phyloP scores from a whole-genome alignment of 2,797 vertebrate species.

The Denticeps clupeoides region DNA sequence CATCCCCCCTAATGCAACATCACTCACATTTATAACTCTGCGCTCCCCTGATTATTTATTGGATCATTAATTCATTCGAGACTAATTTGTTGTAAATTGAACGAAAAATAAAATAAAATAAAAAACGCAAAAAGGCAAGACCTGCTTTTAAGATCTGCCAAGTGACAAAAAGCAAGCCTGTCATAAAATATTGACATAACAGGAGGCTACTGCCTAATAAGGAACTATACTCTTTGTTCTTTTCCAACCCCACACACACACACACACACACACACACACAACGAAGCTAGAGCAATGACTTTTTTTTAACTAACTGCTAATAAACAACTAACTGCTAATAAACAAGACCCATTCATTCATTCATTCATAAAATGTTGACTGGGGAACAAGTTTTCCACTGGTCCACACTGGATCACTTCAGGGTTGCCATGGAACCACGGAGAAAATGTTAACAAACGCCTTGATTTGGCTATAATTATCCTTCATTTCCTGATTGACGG shows the following conservation, averaged over 20 bases:
- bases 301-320: no score
- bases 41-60: no score
- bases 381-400: neutral
- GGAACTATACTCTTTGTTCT: neutral
- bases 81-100: neutral
- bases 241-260: neutral
- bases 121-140: constrained; percentile 1
- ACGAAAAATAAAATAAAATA: neutral
- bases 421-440: constrained; percentile 19
- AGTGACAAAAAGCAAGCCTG: constrained; percentile 17
- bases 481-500: constrained; percentile 1
- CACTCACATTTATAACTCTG: no score
- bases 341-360: no score
- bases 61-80: no score
- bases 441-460: constrained; percentile 8
- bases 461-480: constrained; percentile 14
- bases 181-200: constrained; percentile 9
- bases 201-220: constrained; percentile 11
- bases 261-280: no score
- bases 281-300: neutral
- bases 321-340: constrained; percentile 4
- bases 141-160: constrained; percentile 11
- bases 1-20: no score
- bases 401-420: neutral
- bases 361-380: no score